Percentiles rank a stretch among this genome's conserved stretches.
Conservation (phyloP, 1,140 invertebrate genomes). For the Camponotus pennsylvanicus region DNA sequence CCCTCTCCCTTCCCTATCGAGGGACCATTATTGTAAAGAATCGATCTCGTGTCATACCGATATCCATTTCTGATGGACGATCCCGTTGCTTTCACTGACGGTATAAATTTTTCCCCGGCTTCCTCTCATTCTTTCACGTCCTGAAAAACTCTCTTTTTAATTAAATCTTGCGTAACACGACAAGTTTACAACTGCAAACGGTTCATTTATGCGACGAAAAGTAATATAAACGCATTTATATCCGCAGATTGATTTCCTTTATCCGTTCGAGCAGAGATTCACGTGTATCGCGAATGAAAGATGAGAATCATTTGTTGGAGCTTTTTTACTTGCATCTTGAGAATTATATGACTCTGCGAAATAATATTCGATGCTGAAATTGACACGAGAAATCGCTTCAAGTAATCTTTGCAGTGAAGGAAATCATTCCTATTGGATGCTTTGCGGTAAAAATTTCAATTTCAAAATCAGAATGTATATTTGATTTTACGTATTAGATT, state of each 20-base stretch:
- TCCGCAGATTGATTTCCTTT: constrained; percentile 16
- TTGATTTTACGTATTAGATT: not conserved
- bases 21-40: constrained; percentile 67
- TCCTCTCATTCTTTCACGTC: not conserved
- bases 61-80: constrained; percentile 66
- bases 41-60: constrained; percentile 76
- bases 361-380: constrained; percentile 8
- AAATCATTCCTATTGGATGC: not conserved
- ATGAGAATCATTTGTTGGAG: not conserved
- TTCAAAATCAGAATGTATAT: not conserved
- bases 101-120: constrained; percentile 20
- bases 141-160: constrained; percentile 14
- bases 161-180: constrained; percentile 12
- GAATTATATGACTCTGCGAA: not conserved
- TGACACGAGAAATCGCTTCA: not conserved
- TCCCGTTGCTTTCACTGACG: constrained; percentile 62
- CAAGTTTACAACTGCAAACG: not conserved
- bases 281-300: not conserved
- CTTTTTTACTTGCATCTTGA: not conserved
- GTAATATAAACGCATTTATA: constrained; percentile 9
- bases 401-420: not conserved
- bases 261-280: not conserved
- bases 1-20: not conserved
- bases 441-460: not conserved
- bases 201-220: constrained; percentile 6